Evolutionary conservation across 2,113 vertebrate genomes (phyloP).

Genomic region (Alligator sinensis): DNA sequence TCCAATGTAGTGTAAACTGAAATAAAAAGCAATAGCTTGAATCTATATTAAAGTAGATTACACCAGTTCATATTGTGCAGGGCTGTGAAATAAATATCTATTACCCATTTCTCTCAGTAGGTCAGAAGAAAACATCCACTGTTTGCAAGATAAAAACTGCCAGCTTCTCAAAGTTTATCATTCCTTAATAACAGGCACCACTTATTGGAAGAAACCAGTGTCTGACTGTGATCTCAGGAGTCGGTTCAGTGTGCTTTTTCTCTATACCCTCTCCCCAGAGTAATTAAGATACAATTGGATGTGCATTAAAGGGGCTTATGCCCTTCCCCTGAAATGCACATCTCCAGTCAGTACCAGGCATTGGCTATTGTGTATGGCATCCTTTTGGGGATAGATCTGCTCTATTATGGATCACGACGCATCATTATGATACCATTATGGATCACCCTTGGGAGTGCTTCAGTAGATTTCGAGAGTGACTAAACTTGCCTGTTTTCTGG

Average conservation of each 20-base stretch:
- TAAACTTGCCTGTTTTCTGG: neutral
- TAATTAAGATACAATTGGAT: neutral
- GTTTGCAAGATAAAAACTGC: neutral
- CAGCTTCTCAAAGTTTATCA: slow-evolving; percentile 1
- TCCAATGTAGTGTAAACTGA: neutral
- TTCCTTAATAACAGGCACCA: neutral
- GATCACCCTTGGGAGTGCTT: too few species aligned
- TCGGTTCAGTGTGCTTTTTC: neutral
- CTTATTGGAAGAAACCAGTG: neutral
- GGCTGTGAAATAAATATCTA: neutral
- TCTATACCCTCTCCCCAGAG: neutral
- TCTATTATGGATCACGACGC: neutral
- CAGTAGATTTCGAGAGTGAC: neutral
- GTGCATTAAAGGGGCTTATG: neutral
- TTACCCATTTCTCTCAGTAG: neutral
- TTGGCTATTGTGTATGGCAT: neutral
- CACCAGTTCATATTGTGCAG: neutral
- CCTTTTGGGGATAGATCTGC: neutral
- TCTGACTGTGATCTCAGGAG: neutral
- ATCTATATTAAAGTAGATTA: slow-evolving; percentile 11
- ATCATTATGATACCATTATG: too few species aligned
- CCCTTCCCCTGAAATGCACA: neutral
- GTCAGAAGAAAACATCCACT: neutral
- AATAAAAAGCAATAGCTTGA: slow-evolving; percentile 16
- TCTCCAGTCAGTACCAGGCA: slow-evolving; percentile 10